A percentile compares a stretch with the other conserved stretches of the same genome.
These are phyloP conservation scores for Cantharis flavilabris DNA, from an alignment of 2,888 invertebrate species.

Conservation along the genomic window DNA sequence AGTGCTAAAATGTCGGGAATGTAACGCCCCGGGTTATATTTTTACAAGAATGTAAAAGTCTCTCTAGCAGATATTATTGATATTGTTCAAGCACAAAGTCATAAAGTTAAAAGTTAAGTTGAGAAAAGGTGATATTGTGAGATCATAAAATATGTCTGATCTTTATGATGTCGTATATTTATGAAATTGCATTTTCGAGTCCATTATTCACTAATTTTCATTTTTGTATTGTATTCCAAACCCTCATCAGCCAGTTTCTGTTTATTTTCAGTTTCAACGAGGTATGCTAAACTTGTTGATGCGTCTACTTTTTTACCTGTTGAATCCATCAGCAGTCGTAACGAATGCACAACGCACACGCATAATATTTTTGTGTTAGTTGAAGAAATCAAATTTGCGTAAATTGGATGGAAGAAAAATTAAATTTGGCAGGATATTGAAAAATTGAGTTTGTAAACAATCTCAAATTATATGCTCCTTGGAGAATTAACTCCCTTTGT, in stretches of 20 bases:
- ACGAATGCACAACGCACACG: background rate
- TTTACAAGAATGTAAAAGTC: background rate
- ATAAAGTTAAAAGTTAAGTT: background rate
- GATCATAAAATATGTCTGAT: background rate
- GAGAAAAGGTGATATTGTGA: background rate
- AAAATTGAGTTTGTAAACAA: background rate
- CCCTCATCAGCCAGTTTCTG: background rate
- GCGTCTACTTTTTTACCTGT: background rate
- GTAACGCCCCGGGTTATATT: background rate
- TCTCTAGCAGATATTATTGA: background rate
- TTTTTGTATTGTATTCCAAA: background rate
- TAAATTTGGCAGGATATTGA: background rate
- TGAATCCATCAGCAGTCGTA: background rate
- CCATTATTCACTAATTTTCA: background rate
- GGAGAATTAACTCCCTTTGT: background rate
- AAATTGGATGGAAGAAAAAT: background rate
- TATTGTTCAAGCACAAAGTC: background rate
- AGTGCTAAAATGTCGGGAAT: background rate
- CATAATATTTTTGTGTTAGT: background rate
- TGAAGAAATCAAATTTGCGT: background rate
- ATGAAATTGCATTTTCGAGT: background rate
- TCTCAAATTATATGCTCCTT: background rate
- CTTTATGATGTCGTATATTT: background rate
- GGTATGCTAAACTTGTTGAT: background rate
- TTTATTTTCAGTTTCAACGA: background rate